Conservation (phyloP, 2,113 vertebrate genomes). For the Heterochromis multidens region DNA sequence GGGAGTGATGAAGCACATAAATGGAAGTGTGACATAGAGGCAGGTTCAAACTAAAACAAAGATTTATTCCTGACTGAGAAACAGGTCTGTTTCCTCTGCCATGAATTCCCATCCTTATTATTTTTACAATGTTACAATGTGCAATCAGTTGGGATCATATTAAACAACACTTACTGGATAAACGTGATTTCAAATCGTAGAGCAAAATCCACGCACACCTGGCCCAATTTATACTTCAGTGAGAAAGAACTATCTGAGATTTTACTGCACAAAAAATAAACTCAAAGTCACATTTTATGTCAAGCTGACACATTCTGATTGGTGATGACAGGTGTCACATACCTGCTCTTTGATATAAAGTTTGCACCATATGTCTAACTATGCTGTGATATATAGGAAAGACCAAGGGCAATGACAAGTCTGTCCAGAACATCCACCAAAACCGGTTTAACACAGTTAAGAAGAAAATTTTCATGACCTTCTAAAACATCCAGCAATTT, state of each 20-base stretch:
- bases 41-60: not conserved
- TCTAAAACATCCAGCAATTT: not conserved
- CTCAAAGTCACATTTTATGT: not conserved
- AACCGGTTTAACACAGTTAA: not conserved
- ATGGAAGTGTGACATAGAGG: constrained; percentile 5
- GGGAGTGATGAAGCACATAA: constrained; percentile 17
- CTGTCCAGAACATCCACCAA: not conserved
- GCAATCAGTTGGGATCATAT: not conserved
- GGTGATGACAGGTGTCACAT: constrained; percentile 2
- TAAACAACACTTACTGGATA: not conserved
- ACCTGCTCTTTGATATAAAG: not conserved
- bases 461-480: not conserved
- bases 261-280: not conserved
- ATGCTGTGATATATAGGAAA: not conserved
- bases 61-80: constrained; percentile 17
- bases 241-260: not conserved
- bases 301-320: not conserved
- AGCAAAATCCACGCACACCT: too few relatives aligned
- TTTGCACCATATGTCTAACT: not conserved
- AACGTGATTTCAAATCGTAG: not conserved
- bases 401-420: not conserved
- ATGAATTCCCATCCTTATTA: not conserved
- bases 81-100: not conserved
- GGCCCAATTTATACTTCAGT: not conserved
- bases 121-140: not conserved